A percentile compares a stretch with the other conserved stretches of the same genome.
Evolutionary conservation across 2,113 vertebrate species (phyloP).

Genomic region (Cynopterus brachyotis): DNA sequence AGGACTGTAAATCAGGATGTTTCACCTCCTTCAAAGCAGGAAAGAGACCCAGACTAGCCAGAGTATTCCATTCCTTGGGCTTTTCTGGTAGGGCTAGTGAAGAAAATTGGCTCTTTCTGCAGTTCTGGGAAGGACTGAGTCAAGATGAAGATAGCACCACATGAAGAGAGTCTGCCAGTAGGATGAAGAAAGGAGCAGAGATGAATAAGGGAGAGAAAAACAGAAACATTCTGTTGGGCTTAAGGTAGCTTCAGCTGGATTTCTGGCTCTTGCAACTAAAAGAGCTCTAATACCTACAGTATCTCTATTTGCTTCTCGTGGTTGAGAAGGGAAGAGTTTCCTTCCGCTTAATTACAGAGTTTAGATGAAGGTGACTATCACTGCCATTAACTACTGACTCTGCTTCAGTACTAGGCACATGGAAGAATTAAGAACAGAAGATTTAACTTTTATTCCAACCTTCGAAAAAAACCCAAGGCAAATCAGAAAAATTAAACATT

Average conservation of each 20-base stretch:
- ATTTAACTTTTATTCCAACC: not conserved
- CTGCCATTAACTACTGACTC: not conserved
- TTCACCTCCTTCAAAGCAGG: not conserved
- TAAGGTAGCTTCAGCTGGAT: not conserved
- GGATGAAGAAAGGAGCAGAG: not conserved
- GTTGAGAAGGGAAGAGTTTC: not conserved
- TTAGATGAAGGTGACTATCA: not conserved
- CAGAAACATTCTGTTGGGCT: not conserved
- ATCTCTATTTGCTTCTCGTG: not conserved
- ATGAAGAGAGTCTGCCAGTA: not conserved
- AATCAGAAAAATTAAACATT: constrained; percentile 2
- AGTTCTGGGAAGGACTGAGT: not conserved
- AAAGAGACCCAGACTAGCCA: not conserved
- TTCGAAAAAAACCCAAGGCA: not conserved
- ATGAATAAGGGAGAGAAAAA: not conserved
- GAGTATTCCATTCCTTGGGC: not conserved
- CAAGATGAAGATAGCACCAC: not conserved
- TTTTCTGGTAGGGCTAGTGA: not conserved
- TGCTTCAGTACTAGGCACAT: not conserved
- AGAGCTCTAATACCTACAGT: not conserved
- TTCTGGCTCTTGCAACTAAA: not conserved
- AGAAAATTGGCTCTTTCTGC: not conserved
- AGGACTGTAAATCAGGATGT: not conserved
- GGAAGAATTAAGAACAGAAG: not conserved
- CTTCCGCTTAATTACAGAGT: not conserved